Evolutionary conservation across 2,888 invertebrate genomes (phyloP), one percentile per base, ranked within the genome.

Genomic region (Parapristionchus giblindavisi): DNA sequence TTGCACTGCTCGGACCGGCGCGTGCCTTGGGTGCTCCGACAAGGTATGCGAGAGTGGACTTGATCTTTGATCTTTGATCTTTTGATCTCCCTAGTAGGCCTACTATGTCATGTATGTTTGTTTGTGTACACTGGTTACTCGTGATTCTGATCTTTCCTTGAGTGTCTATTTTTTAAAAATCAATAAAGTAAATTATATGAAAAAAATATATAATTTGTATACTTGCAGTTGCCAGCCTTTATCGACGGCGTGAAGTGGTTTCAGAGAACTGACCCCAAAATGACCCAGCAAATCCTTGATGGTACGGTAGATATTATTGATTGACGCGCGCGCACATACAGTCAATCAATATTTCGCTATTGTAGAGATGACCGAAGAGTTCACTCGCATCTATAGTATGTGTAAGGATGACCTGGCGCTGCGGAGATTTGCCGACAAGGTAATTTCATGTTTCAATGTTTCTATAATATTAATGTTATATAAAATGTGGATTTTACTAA

Each of bases 351-450:
- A 36, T 48, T 61, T n/a, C 24, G 3, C 17, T 3, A 3, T 79
- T 79, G 5, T 77, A 79, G 83, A 80, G 60, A 81, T 83, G 83
- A 77, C 77, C 40, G 4, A 52, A 14, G 81, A 81, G 32, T 83
- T 83, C 63, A 52, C 79, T 27, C 58, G 72, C 11, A 78, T 79
- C 29, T 81, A 81, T 75, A 48, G 70, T 3, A 68, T 56, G 75
- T 79, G 61, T 77, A 77, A 48, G 29, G 60, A 43, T 52, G 38
- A 65, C 6, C 65, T 74, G 21, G 65, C 61, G 24, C 34, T 74
- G 3, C 61, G 27, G 48, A 38, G 58, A 32, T 74, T 74, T 40
- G 58, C 58, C 0, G 43, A 60, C 34, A 72, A 72, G 60, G 72
- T 60, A 24, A 38, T 14, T 24, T n/a, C 27, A 27, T 3, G 8